Percentiles rank a stretch among this genome's conserved stretches.
These are phyloP conservation scores for Peucedramus taeniatus DNA, from an alignment of 2,113 vertebrate species.

Conservation along the genomic window DNA sequence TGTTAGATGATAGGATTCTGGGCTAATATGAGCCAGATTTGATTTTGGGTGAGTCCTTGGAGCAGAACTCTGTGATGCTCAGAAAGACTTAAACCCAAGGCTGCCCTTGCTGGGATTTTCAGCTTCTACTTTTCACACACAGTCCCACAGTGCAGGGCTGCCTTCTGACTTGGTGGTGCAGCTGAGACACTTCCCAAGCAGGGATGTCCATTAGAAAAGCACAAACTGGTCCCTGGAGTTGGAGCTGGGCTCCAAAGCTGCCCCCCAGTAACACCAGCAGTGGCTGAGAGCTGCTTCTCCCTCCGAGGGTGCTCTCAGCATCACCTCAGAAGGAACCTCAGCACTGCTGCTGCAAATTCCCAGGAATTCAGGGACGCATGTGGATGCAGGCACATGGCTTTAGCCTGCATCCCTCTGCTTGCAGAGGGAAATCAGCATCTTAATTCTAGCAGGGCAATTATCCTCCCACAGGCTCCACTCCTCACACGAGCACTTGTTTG, in stretches of 20 bases:
- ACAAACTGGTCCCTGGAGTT: not conserved
- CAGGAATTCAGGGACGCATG: not conserved
- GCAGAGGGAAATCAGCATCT: not conserved
- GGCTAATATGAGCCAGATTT: not conserved
- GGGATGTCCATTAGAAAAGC: not conserved
- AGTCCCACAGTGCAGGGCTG: not conserved
- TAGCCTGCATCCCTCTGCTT: no score
- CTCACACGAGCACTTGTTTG: not conserved
- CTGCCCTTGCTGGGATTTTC: not conserved
- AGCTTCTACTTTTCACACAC: not conserved
- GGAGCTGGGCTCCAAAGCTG: not conserved
- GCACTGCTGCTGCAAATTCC: not conserved
- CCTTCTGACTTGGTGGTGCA: not conserved
- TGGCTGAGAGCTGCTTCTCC: not conserved
- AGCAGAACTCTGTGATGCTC: not conserved
- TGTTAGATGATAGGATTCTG: not conserved
- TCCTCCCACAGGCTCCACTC: not conserved
- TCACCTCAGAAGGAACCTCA: not conserved
- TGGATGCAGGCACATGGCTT: not conserved
- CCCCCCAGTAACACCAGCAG: not conserved
- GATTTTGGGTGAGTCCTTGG: not conserved
- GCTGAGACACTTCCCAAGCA: not conserved
- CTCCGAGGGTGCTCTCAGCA: not conserved
- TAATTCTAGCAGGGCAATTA: not conserved
- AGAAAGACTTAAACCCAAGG: not conserved